These are phyloP conservation scores for Apteryx mantelli DNA, from an alignment of 2,113 vertebrate genomes.

Conservation along the genomic window DNA sequence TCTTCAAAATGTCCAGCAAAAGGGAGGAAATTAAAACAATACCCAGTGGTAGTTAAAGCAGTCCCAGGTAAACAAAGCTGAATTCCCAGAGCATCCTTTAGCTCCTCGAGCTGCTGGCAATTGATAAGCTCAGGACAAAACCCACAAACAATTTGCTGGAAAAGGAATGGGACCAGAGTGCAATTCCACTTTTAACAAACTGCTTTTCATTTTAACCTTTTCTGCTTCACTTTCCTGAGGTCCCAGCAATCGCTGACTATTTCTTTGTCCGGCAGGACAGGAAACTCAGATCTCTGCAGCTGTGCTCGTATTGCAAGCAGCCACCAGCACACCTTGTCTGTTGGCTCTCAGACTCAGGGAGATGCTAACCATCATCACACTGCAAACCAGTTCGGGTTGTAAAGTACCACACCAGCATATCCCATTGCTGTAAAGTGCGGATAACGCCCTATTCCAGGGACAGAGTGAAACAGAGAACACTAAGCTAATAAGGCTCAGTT, in stretches of 20 bases:
- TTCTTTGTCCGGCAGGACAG: background rate
- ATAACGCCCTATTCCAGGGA: background rate
- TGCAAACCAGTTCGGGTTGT: background rate
- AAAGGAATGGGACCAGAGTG: background rate
- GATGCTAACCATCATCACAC: rapidly evolving
- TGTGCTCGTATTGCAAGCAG: background rate
- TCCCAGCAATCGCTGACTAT: background rate
- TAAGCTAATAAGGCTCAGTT: background rate
- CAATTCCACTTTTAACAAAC: background rate
- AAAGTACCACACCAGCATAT: background rate
- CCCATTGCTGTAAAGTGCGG: background rate
- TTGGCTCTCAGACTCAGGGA: background rate
- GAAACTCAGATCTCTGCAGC: rapidly evolving
- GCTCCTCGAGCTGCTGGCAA: background rate
- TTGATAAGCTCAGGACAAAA: constrained; percentile 35
- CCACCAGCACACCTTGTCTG: background rate
- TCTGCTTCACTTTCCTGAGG: background rate
- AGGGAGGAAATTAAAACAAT: constrained; percentile 1
- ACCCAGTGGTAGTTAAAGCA: background rate
- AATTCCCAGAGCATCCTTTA: constrained; percentile 24
- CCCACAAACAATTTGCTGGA: background rate
- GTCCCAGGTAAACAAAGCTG: background rate
- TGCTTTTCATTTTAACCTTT: background rate
- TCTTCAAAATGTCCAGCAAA: background rate
- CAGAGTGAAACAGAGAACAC: background rate